Conservation (phyloP, 2,888 invertebrate species). For the Diaphora mendica region DNA sequence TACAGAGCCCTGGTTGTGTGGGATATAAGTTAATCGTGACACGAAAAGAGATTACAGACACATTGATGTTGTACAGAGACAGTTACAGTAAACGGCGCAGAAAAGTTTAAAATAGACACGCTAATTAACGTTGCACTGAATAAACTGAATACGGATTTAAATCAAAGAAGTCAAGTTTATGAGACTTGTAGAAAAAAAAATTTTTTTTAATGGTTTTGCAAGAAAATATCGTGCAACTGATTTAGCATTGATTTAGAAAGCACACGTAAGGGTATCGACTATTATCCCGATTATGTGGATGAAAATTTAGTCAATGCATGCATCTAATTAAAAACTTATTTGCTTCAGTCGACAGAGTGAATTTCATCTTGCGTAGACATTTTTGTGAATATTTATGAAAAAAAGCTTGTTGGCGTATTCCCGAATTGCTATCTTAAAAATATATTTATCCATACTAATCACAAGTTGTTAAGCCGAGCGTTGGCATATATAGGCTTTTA, state of each 20-base stretch:
- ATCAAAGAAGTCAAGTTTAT: too few species aligned
- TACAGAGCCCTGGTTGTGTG: too few species aligned
- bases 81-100: too few species aligned
- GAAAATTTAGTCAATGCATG: background rate
- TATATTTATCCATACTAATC: too few species aligned
- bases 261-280: background rate
- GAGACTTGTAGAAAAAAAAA: background rate
- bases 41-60: too few species aligned
- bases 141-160: too few species aligned
- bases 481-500: too few species aligned
- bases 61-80: too few species aligned
- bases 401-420: background rate
- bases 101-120: too few species aligned
- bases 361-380: background rate
- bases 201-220: background rate
- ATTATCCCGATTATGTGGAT: background rate
- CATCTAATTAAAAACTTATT: background rate
- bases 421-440: background rate
- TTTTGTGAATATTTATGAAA: background rate
- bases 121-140: too few species aligned
- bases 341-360: background rate
- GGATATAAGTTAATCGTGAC: too few species aligned
- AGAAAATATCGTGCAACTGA: background rate
- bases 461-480: too few species aligned
- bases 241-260: background rate